Evolutionary conservation across 2,113 vertebrate species (phyloP).

Genomic region (Numida meleagris): DNA sequence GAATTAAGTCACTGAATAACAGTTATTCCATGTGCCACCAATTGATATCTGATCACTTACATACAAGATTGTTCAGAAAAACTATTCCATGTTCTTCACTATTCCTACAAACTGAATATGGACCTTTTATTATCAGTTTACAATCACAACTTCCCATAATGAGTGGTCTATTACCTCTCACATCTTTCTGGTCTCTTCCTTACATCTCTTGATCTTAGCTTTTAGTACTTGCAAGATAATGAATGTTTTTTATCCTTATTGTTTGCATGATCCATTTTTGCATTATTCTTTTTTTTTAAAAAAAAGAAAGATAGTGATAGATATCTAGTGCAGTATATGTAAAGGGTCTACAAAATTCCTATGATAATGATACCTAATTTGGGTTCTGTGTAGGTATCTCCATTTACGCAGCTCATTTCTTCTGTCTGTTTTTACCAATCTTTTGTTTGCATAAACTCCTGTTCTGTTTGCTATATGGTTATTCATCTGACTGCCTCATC

Average conservation of each 20-base stretch:
- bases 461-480: rapidly evolving
- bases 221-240: not conserved
- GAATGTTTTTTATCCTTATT: not conserved
- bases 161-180: rapidly evolving
- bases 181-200: not conserved
- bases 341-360: not conserved
- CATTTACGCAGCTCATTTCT: not conserved
- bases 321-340: not conserved
- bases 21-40: not conserved
- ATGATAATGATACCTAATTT: not conserved
- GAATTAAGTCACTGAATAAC: not conserved
- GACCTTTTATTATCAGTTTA: not conserved
- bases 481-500: not conserved
- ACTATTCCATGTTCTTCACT: not conserved
- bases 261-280: not conserved
- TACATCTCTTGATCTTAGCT: not conserved
- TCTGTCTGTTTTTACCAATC: not conserved
- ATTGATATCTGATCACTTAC: not conserved
- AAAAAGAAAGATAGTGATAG: not conserved
- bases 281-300: not conserved
- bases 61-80: not conserved
- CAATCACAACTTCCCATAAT: not conserved
- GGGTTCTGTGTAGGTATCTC: not conserved
- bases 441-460: not conserved
- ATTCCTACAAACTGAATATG: rapidly evolving